Evolutionary conservation across 1,140 invertebrate genomes (phyloP).

Genomic region (fruit fly (Drosophila melanogaster)): Release_6_plus_ISO1_MT NT_037436.4:5281001-5281500

Average conservation of each 20-base stretch:
- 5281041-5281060: neutral
- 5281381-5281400: slow-evolving; percentile 67
- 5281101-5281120: too few species aligned
- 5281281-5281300: slow-evolving; percentile 65
- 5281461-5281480: slow-evolving; percentile 23
- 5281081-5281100: too few species aligned
- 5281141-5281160: slow-evolving; percentile 1
- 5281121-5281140: slow-evolving; percentile 1
- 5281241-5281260: slow-evolving; percentile 48
- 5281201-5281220: slow-evolving; percentile 22
- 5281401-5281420: slow-evolving; percentile 21
- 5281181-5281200: slow-evolving; percentile 29
- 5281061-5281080: too few species aligned
- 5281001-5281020: neutral
- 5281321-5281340: slow-evolving; percentile 43
- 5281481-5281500: slow-evolving; percentile 64
- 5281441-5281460: neutral
- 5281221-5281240: slow-evolving; percentile 13
- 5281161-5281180: slow-evolving; percentile 12
- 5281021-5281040: neutral
- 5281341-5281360: slow-evolving; percentile 51
- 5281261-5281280: slow-evolving; percentile 50
- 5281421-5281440: neutral
- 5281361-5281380: slow-evolving; percentile 9
- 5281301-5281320: slow-evolving; percentile 63